Evolutionary conservation across 2,888 invertebrate species (phyloP).

Genomic region (Syritta pipiens): DNA sequence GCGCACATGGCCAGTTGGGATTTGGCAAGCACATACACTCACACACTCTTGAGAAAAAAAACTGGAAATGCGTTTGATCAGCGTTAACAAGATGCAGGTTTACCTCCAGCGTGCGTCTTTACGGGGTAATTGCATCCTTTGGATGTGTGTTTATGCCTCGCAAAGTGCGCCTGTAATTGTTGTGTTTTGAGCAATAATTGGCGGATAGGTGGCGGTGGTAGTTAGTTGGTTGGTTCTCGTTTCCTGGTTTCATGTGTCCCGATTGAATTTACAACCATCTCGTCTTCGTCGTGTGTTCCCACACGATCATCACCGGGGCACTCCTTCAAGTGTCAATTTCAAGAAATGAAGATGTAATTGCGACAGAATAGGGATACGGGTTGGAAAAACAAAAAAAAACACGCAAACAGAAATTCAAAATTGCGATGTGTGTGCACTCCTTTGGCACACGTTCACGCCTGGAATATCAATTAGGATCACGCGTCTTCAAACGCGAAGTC

Average conservation of each 20-base stretch:
- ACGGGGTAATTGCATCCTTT: slow-evolving; percentile 52
- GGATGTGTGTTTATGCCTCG: slow-evolving; percentile 55
- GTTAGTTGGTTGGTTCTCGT: slow-evolving; percentile 6
- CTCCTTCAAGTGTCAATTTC: slow-evolving; percentile 53
- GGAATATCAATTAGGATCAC: slow-evolving; percentile 68
- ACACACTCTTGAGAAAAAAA: background rate
- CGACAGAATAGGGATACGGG: slow-evolving; percentile 39
- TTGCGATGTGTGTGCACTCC: slow-evolving; percentile 40
- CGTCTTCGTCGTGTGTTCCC: too few species aligned
- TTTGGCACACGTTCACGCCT: slow-evolving; percentile 41
- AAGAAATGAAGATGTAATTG: slow-evolving; percentile 68
- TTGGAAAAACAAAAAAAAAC: slow-evolving; percentile 11
- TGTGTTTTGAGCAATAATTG: slow-evolving; percentile 45
- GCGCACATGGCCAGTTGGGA: slow-evolving; percentile 44
- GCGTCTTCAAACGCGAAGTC: slow-evolving; percentile 54
- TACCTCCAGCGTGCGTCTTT: background rate
- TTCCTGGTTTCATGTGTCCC: too few species aligned
- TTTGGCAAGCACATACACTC: too few species aligned
- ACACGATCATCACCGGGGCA: too few species aligned
- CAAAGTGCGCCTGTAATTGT: slow-evolving; percentile 58
- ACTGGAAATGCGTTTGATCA: slow-evolving; percentile 24
- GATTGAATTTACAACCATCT: too few species aligned
- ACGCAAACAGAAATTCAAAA: slow-evolving; percentile 26
- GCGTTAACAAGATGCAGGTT: slow-evolving; percentile 51
- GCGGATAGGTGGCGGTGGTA: slow-evolving; percentile 14